Evolutionary conservation across 53 echinoderm and acorn worm species (phyloP).

Genomic region (Hippasteria phrygiana): DNA sequence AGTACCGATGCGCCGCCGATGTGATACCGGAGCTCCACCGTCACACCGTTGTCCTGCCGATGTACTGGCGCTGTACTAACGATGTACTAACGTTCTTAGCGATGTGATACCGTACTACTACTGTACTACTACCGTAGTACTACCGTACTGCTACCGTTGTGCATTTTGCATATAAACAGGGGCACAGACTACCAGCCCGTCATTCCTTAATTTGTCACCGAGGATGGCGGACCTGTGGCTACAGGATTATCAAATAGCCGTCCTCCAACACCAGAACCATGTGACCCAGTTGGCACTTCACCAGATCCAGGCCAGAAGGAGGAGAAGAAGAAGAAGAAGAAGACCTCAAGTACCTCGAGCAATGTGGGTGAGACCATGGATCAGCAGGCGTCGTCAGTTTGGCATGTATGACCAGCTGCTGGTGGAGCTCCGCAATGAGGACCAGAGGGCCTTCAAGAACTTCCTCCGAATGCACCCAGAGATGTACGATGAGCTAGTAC

Average conservation of each 20-base stretch:
- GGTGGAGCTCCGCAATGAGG: slow-evolving; percentile 63
- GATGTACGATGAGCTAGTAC: slow-evolving; percentile 68
- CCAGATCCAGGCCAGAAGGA: no score
- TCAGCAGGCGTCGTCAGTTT: slow-evolving; percentile 53
- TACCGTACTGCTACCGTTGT: no score
- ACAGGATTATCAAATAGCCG: not conserved
- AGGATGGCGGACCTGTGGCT: not conserved
- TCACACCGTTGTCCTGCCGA: no score
- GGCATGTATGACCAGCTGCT: slow-evolving; percentile 70
- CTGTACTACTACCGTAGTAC: no score
- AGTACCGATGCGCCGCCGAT: no score
- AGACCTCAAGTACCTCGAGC: not conserved
- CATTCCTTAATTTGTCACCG: no score
- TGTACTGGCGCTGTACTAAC: no score
- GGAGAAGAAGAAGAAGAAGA: slow-evolving; percentile 26
- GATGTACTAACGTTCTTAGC: no score
- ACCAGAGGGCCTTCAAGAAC: slow-evolving; percentile 61
- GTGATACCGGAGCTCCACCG: no score
- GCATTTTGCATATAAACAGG: no score
- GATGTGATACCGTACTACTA: no score
- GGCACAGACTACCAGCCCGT: no score
- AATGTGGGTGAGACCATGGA: slow-evolving; percentile 28
- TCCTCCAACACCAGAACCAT: slow-evolving; percentile 15
- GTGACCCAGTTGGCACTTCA: not conserved
- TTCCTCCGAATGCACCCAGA: slow-evolving; percentile 70